Evolutionary conservation across 2,888 invertebrate genomes (phyloP), one percentile per base, ranked within the genome.

Genomic region (Tenthredo livida): DNA sequence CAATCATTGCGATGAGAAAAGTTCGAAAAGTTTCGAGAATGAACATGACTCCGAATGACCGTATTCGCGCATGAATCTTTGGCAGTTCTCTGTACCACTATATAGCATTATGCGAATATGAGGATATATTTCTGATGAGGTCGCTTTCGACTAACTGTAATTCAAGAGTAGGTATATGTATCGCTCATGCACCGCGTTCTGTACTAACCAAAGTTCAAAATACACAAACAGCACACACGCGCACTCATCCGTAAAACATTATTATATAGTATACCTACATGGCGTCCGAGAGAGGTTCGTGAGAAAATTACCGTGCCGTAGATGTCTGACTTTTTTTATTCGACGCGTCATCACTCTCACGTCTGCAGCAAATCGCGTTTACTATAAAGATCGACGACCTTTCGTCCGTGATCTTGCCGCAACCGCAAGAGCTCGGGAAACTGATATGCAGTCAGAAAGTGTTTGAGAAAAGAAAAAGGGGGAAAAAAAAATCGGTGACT

Each of bases 101-200:
- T 43, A 2, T 73, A 12, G 21, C 43, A 43, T 10, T 73, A 25
- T 43, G 43, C n/a, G 21, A 21, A 21, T 43, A 40, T 43, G 21
- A 73, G 15, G 21, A 37, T 73, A 43, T 43, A 43, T 17, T 43
- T 40, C 40, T 43, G 72, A 43, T 25, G 40, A 73, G 43, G 29
- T 67, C 72, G 72, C 72, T 73, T 73, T 43, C 43, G 72, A 29
- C 43, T 73, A 73, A 73, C 72, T 73, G 72, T 73, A 43, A 73
- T 40, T n/a, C 5, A 21, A 43, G 43, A 40, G n/a, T 17, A 67
- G 67, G 33, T 54, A 9, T 29, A 7, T 29, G 50, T 29, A 47
- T 47, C 47, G 75, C 29, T 75, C 7, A 25, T 33, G 33, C 17
- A 29, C 29, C 29, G 15, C 29, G 21, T 15, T 12, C n/a, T 29